Base-by-base conservation (phyloP, 64 coral and sea anemone genomes). In the Montipora efflorescens region DNA sequence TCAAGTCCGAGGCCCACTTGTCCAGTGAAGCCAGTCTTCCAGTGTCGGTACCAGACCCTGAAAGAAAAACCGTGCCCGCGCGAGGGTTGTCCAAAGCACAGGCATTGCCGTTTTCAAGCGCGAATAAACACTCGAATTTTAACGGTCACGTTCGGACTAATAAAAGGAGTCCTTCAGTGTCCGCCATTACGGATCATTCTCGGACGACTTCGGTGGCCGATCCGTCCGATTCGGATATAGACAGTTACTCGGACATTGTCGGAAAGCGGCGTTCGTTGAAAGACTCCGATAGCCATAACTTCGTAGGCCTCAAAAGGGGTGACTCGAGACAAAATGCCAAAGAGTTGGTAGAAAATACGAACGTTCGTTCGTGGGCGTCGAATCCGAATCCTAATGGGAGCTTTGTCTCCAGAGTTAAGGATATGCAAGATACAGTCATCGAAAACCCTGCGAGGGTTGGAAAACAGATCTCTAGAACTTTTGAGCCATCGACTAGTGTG, bases 211-310 rank as follows among this genome's bases (percentile, higher is more conserved):
- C 82, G 66, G 43, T 86, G 10, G 18, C 82, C 46, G 82, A 86
- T 19, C 82, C 82, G 11, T 86, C 82, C 8, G 82, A 86, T 23
- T 93, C 92, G 52, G 96, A 98, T 74, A 57, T 98, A 0, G 96
- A 98, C 75, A 98, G 96, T 62, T 98, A 98, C 55, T 98, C 96
- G 47, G 96, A 98, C 52, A 98, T 98, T 77, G 80, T 84, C 57
- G 93, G 89, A 16, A 67, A 88, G 7, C 70, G 52, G 7, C 70
- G 52, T 46, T 45, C 87, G 21, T 67, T 48, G 44, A 87, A 80
- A 1, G 21, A 53, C 8, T 8, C 80, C 6, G 61, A 53, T 21
- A 84, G 76, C 20, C 81, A 68, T 28, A 21, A 45, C 18, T 44
- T 59, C 15, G 79, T 64, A 52, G 88, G 90, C 67, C 80, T 81